Conservation (phyloP, 2,113 vertebrate genomes). For the Gobio gobio region DNA sequence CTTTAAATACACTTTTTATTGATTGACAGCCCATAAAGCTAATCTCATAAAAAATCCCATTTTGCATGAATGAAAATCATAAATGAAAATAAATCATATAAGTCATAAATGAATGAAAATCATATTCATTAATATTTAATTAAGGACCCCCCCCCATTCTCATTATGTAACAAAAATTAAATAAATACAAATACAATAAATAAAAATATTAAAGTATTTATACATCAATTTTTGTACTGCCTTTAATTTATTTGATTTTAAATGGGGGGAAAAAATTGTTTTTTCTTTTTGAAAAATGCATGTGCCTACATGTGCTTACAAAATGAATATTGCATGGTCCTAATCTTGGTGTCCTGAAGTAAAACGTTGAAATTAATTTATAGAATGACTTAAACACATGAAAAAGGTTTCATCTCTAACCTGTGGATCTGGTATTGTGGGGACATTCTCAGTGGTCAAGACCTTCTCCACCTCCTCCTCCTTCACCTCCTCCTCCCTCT, state of each 20-base stretch:
- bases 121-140: background rate
- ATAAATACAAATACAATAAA: background rate
- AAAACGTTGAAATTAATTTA: background rate
- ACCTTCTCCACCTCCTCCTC: slow-evolving; percentile 23
- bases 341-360: background rate
- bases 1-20: background rate
- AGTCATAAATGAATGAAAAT: too few relatives aligned
- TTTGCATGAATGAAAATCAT: too few relatives aligned
- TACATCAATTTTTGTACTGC: background rate
- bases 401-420: slow-evolving; percentile 45
- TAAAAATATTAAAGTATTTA: background rate
- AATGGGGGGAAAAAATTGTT: too few relatives aligned
- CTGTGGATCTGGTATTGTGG: slow-evolving; percentile 63
- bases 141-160: too few relatives aligned
- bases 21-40: background rate
- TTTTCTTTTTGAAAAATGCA: too few relatives aligned
- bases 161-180: background rate
- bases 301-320: too few relatives aligned
- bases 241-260: background rate
- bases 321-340: background rate
- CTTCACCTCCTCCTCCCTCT: too few relatives aligned
- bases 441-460: background rate
- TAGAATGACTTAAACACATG: background rate
- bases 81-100: too few relatives aligned
- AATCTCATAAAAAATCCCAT: too few relatives aligned